Evolutionary conservation across 2,113 vertebrate genomes (phyloP).

Genomic region (Probosciger aterrimus): DNA sequence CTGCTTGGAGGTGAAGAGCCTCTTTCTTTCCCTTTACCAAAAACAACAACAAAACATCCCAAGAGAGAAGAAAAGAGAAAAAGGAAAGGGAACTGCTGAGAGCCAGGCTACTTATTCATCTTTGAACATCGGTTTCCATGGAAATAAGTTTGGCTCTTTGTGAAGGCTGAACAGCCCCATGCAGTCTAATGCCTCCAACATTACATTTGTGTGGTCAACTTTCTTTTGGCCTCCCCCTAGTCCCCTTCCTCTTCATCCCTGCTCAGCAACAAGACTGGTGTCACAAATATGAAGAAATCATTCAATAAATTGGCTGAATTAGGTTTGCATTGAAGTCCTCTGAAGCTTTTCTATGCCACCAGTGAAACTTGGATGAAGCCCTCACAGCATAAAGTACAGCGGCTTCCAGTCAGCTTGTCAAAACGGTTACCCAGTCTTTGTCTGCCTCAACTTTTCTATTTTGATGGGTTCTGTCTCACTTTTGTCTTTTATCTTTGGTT

Average conservation of each 20-base stretch:
- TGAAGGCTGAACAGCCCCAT: slow-evolving; percentile 38
- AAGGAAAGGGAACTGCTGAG: slow-evolving; percentile 63
- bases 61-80: slow-evolving; percentile 50
- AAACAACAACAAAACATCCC: slow-evolving; percentile 68
- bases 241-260: not conserved
- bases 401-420: slow-evolving; percentile 1
- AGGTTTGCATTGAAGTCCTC: slow-evolving; percentile 9
- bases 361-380: not conserved
- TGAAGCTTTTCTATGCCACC: slow-evolving; percentile 16
- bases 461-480: not conserved
- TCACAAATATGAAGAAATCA: slow-evolving; percentile 48
- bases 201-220: slow-evolving; percentile 68
- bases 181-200: slow-evolving; percentile 28
- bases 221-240: slow-evolving; percentile 29
- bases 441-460: not conserved
- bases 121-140: slow-evolving; percentile 70
- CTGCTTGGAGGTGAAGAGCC: not conserved
- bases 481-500: not conserved
- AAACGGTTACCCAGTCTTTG: not conserved
- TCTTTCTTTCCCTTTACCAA: slow-evolving; percentile 53
- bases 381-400: not conserved
- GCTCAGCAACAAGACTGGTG: slow-evolving; percentile 40
- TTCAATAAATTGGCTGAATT: slow-evolving; percentile 42
- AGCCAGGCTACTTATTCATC: slow-evolving; percentile 62
- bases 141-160: slow-evolving; percentile 71